Evolutionary conservation across 2,113 vertebrate genomes (phyloP).

Genomic region (Hystrix cristata): DNA sequence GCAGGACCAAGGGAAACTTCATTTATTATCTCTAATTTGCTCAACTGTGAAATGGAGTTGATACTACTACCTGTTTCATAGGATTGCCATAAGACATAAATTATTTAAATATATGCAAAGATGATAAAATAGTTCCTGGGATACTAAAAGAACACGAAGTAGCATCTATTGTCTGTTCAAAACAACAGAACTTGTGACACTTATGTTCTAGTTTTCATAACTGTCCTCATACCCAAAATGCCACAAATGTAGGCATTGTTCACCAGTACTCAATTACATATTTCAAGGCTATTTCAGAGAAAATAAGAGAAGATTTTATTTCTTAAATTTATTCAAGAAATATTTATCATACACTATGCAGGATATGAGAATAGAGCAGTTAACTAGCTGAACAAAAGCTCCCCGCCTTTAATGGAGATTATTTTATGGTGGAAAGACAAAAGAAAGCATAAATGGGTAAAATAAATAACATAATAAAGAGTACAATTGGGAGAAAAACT

Average conservation of each 20-base stretch:
- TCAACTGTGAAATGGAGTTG: neutral
- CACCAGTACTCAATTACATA: neutral
- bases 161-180: neutral
- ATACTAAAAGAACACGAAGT: neutral
- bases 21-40: neutral
- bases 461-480: neutral
- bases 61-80: neutral
- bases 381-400: neutral
- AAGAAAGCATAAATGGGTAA: neutral
- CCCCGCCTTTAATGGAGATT: neutral
- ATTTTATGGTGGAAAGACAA: neutral
- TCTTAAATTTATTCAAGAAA: conserved; percentile 10
- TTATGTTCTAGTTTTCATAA: neutral
- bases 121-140: neutral
- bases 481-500: neutral
- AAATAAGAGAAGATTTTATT: neutral
- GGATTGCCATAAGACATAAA: neutral
- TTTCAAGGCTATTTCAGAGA: neutral
- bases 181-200: neutral
- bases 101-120: neutral
- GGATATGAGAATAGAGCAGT: neutral
- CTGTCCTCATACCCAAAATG: neutral
- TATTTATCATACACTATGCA: neutral
- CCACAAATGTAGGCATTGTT: neutral
- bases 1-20: neutral